Base-by-base conservation (phyloP, 2,888 invertebrate species). In the Tanytarsus gracilentus region DNA sequence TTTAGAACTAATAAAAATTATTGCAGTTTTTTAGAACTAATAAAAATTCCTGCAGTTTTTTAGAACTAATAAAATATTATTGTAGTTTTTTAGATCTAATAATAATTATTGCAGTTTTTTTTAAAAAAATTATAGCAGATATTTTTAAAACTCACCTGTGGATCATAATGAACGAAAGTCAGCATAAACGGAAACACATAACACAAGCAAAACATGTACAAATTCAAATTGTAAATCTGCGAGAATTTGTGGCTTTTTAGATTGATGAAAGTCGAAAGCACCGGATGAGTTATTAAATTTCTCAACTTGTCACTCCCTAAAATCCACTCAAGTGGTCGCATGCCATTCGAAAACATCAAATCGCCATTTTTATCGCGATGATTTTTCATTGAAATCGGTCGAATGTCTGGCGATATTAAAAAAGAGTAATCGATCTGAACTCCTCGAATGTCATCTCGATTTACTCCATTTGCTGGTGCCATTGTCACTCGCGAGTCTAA, bases 261-360 rank as follows among this genome's bases (percentile, higher is more conserved):
- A 11, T 56, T 56, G 16, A 56, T 56, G n/a, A 56, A 56, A 23
- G 56, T 56, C 2, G 56, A 56, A n/a, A 56, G 18, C 14, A 56
- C 18, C n/a, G 56, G 56, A 56, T 56, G 56, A n/a, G 56, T 56
- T 6, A 56, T 56, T 16, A 36, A 26, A 25, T 56, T 26, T 2
- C 56, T 26, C 14, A 56, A 18, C 26, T 40, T 56, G n/a, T 56
- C 56, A 26, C 29, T 56, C 7, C 23, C 21, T 1, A 56, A 25
- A 2, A 56, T 39, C 56, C 39, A 56, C 9, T 40, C 44, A 5
- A 56, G 16, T 40, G 56, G 40, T 8, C 25, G 11, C 56, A 56
- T 56, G 5, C 40, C 39, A 25, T 26, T 29, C 5, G 16, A 29
- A 14, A 56, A 56, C 2, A 44, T 40, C 11, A 56, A 44, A 40